Evolutionary conservation across 1,140 invertebrate genomes (phyloP), one percentile per base, ranked within the genome.

Genomic region (Diachasmimorpha longicaudata): DNA sequence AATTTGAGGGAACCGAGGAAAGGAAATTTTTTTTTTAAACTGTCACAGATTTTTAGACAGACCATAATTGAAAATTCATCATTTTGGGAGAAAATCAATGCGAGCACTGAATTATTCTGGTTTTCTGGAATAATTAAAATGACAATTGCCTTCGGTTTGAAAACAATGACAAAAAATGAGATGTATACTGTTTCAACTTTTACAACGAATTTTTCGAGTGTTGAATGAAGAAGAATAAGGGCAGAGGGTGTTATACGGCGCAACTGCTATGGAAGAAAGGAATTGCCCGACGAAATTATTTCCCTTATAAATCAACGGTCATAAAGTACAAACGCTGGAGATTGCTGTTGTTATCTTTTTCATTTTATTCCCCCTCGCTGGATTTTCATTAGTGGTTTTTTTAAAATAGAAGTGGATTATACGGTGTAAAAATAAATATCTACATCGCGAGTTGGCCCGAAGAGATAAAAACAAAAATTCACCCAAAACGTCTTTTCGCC

Each of bases 291-390:
- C 79, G 77, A 84, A 84, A 84, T 84, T 82, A 84, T 84, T 84
- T 82, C 83, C 82, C 80, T 83, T 84, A 84, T 84, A 83, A 84
- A 84, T 84, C 83, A 83, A 80, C 80, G 70, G 81, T 78, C 82
- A 83, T 84, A 63, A 84, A 80, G 80, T 84, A 83, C 81, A 42
- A 73, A 66, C 21, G 72, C 31, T 46, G 42, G 36, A 48, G 19
- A 55, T 68, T 70, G 48, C 52, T 70, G 74, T 52, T 74, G 75
- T 70, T 76, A 72, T 77, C 76, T 48, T 70, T 67, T 31, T n/a
- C 58, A 69, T 39, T 55, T 21, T 76, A 66, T 58, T 55, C 36
- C 39, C 39, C 39, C 39, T 31, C 13, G 39, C n/a, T 21, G 52
- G 36, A 44, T 72, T 67, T 55, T 55, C 46, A 37, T 36, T 36